Base-by-base conservation (phyloP, 1,140 invertebrate genomes). In the Drosophila arawakana region DNA sequence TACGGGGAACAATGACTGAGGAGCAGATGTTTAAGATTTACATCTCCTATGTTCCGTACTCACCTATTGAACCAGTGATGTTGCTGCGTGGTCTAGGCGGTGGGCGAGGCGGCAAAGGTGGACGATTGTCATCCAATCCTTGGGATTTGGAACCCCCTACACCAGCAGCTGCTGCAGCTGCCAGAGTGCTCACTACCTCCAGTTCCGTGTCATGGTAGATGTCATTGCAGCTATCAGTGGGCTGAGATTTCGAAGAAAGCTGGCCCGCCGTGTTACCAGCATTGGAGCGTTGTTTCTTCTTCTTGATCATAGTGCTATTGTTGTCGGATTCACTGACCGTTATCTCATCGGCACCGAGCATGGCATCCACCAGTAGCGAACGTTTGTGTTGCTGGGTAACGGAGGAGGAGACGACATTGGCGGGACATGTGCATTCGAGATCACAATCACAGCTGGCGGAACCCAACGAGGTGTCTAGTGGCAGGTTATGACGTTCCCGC, bases 251-350 rank as follows among this genome's bases (percentile, higher is more conserved):
- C 8, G 63, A 34, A 1, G 86, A 84, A 35, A 88, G 49, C 11
- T 68, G 70, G 5, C 75, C 78, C 0, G 73, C 71, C 6, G 63
- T 50, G 0, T 41, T 30, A 11, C 18, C 15, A 8, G 34, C 54
- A 43, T 35, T 61, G n/a, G 76, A 78, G 0, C 84, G 77, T 0
- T 84, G 71, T 15, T 91, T 91, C 55, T 89, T 91, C 59, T 80
- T 88, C 25, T 91, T 91, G 39, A 91, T 80, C 76, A 90, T 91
- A 8, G 90, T 91, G 60, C 90, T 91, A 49, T 91, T 91, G 59
- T 91, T 91, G 66, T 91, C 90, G n/a, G 90, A 91, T 30, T 91
- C 90, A n/a, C 90, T 91, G 57, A 91, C 90, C 21, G 90, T 91
- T 7, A 91, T 91, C 67, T 91, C 90, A 61, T 91, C 90, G 0